Evolutionary conservation across 1,140 invertebrate species (phyloP), one percentile per base, ranked within the genome.

Genomic region (Fopius arisanus): DNA sequence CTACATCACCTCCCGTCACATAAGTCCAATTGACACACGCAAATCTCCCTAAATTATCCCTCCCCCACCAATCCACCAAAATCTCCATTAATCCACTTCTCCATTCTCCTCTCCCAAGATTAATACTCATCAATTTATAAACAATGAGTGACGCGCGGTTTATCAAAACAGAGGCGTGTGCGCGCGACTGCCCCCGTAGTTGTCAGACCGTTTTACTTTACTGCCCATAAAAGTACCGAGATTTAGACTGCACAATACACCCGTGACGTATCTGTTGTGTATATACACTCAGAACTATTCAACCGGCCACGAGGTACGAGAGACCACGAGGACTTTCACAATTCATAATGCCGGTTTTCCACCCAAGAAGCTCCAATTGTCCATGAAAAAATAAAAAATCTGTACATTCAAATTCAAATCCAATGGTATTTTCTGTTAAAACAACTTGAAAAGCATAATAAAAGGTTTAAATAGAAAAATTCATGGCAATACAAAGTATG

Each of bases 211-310:
- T 87, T 87, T 88, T 87, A 87, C 86, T 87, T 88, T 87, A 87
- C 83, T 87, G 83, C 82, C 84, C 82, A 86, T 88, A 87, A 88
- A 88, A 85, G 83, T 85, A 86, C 86, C 81, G 81, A 87, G 85
- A 86, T 88, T 86, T 86, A 87, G 84, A 87, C 84, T 85, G 83
- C 82, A 74, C 69, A 86, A 83, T 85, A 84, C 81, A 81, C 79
- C 79, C 82, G 81, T 85, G 82, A 84, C 54, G 54, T 59, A 59
- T 59, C 31, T 26, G 70, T 70, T 69, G 41, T 37, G 43, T 37
- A 21, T 40, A 70, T 23, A 71, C 62, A 40, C 26, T n/a, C 9
- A 23, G 12, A 59, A 59, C 54, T 59, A 59, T 23, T 59, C 43
- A 51, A 10, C 33, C 43, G 43, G 16, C 43, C 43, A 48, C 43